Conservation (phyloP, 1,140 invertebrate species). For the Tetramorium simillimum region DNA sequence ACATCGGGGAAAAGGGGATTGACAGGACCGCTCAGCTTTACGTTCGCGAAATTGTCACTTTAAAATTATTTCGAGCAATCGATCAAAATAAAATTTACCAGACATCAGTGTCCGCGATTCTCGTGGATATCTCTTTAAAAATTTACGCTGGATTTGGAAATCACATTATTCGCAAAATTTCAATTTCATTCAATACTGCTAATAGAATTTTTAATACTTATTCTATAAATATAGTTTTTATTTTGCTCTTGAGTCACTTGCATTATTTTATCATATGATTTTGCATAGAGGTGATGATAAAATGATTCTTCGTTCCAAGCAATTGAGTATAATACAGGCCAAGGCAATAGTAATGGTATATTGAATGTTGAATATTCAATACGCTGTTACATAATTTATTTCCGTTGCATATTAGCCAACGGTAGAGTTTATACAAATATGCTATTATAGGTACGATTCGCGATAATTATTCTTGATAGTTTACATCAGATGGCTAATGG, state of each 20-base stretch:
- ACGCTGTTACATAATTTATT: slow-evolving; percentile 25
- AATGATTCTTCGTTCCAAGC: background rate
- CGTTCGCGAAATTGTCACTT: background rate
- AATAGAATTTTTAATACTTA: background rate
- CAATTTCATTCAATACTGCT: background rate
- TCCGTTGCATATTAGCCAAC: background rate
- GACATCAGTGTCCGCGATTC: background rate
- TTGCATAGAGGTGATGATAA: background rate
- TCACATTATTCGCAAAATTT: background rate
- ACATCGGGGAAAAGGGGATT: background rate
- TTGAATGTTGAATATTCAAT: background rate
- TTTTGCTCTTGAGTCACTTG: background rate
- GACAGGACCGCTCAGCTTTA: background rate
- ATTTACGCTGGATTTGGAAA: background rate
- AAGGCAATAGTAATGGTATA: background rate
- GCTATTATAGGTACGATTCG: background rate
- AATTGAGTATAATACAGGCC: background rate
- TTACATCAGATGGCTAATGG: slow-evolving; percentile 59
- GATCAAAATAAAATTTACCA: background rate
- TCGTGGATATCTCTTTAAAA: background rate
- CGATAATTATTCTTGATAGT: slow-evolving; percentile 44
- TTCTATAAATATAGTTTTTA: background rate
- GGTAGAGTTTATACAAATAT: slow-evolving; percentile 10
- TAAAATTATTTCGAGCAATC: background rate
- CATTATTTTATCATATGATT: background rate